These are phyloP conservation scores for Nycticebus coucang DNA, from an alignment of 2,113 vertebrate genomes.

Conservation along the genomic window DNA sequence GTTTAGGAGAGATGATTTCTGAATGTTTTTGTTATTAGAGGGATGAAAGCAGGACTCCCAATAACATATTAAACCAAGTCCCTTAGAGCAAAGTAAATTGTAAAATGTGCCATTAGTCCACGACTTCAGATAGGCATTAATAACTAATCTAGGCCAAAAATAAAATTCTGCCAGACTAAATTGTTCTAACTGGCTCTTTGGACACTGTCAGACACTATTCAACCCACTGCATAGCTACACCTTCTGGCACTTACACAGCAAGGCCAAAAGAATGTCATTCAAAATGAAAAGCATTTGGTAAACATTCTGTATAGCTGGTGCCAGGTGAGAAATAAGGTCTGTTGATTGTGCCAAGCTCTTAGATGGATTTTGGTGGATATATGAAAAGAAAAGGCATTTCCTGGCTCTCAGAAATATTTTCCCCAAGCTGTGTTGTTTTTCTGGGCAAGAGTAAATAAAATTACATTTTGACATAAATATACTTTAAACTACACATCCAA, in stretches of 20 bases:
- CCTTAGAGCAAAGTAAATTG: constrained; percentile 10
- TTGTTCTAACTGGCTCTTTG: background rate
- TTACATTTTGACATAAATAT: constrained; percentile 27
- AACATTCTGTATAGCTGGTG: background rate
- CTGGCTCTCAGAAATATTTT: background rate
- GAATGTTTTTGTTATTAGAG: background rate
- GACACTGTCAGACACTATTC: background rate
- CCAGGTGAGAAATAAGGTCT: constrained; percentile 11
- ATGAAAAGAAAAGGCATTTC: constrained; percentile 26
- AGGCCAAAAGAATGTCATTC: constrained; percentile 31
- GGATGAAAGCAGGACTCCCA: background rate
- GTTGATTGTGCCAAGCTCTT: constrained; percentile 25
- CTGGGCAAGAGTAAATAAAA: background rate
- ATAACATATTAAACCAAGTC: background rate
- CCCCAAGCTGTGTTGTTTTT: background rate
- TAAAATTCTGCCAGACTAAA: background rate
- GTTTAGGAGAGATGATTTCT: background rate
- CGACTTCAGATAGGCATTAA: constrained; percentile 5
- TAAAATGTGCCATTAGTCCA: background rate
- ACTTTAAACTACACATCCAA: background rate
- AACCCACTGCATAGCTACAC: background rate
- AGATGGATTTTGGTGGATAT: background rate
- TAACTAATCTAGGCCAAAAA: background rate
- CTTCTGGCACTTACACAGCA: background rate
- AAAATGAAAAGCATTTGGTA: constrained; percentile 44